These are phyloP conservation scores for Galerucella calmariensis DNA, from an alignment of 2,888 invertebrate genomes.

Conservation along the genomic window DNA sequence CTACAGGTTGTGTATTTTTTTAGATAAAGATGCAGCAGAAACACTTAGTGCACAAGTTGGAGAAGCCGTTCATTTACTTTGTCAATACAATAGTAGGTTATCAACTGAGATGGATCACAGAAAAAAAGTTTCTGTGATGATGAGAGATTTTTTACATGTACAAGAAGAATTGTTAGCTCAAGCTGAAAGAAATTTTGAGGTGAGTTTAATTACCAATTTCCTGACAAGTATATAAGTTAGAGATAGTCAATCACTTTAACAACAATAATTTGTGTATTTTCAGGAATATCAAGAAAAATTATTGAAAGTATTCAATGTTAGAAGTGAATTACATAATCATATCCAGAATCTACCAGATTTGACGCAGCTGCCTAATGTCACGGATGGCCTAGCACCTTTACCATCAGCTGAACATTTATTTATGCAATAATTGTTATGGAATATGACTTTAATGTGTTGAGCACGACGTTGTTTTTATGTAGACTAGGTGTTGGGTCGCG, in stretches of 20 bases:
- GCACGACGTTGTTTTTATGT: neutral
- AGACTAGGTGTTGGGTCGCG: neutral
- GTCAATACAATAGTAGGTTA: conserved; percentile 89
- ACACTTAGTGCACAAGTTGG: conserved; percentile 85
- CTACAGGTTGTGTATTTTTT: conserved; percentile 23
- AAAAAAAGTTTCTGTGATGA: conserved; percentile 85
- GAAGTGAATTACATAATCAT: conserved; percentile 91
- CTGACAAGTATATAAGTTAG: no score
- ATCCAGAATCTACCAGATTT: conserved; percentile 94
- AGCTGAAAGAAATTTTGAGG: conserved; percentile 89
- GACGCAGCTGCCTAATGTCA: conserved; percentile 90
- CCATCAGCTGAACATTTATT: conserved; percentile 97
- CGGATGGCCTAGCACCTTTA: conserved; percentile 90
- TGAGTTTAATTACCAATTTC: conserved; percentile 59
- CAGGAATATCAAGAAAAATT: conserved; percentile 94
- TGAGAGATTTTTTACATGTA: conserved; percentile 86
- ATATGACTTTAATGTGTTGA: neutral
- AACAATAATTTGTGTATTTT: conserved; percentile 52
- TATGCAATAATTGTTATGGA: conserved; percentile 64
- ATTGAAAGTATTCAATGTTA: conserved; percentile 85
- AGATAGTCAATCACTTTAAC: no score
- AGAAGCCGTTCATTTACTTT: conserved; percentile 86
- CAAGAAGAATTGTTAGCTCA: conserved; percentile 88
- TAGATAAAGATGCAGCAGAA: conserved; percentile 83
- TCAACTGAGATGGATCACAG: conserved; percentile 91